Base-by-base conservation (phyloP, 2,113 vertebrate species). In the Rhadina sibilatrix region DNA sequence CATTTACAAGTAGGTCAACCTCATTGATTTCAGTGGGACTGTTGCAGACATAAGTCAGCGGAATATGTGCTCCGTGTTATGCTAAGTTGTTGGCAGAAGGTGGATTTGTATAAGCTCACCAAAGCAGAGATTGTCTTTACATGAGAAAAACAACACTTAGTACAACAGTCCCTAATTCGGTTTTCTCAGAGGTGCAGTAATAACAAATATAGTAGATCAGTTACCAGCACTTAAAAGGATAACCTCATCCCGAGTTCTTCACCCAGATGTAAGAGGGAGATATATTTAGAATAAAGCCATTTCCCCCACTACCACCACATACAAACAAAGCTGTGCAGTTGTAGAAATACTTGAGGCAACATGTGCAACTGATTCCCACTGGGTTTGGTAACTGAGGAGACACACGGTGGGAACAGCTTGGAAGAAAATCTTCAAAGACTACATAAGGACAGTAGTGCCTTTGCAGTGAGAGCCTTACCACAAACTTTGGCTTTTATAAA, bases 281-380 rank as follows among this genome's bases (percentile, higher is more conserved):
- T 94, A 86, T 93, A 93, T 96, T 96, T 96, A 95, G 90, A 94
- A 81, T 87, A 81, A 94, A 92, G 76, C 44, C 40, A 81, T 96
- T 96, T 93, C 88, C 90, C 82, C 92, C 56, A 54, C 82, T 61
- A 52, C 28, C 53, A 75, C 92, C 93, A 78, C 85, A 83, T 81
- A 64, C 85, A 96, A 95, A 95, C 93, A 96, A 75, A 93, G 79
- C 76, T 83, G 49, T 78, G 69, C 93, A 60, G 82, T 96, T 92
- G 82, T 80, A 81, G 92, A 94, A 92, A 76, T 84, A 89, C 66
- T 93, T 84, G 83, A 93, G 83, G 83, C 56, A 81, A 81, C 68
- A 69, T 49, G 38, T 90, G 70, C 79, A 81, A 37, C 60, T 90
- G 56, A 57, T 93, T 97, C 92, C 76, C 90, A 75, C 75, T 33